Base-by-base conservation (phyloP, 2,113 vertebrate species). In the Chamaetylas fuelleborni region DNA sequence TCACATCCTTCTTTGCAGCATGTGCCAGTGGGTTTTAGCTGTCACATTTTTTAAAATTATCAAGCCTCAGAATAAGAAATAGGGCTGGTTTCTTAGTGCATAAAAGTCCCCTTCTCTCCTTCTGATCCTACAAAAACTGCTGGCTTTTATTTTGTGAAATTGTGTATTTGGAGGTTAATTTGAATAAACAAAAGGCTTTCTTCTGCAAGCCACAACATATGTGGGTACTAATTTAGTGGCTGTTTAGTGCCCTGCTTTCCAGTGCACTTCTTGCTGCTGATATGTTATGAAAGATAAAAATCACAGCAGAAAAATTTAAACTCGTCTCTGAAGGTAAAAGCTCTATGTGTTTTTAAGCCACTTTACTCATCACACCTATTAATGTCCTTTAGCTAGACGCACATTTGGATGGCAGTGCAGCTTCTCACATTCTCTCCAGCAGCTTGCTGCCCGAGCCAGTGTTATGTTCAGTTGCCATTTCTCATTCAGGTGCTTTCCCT, bases 11-110 rank as follows among this genome's bases (percentile, higher is more conserved):
- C 95, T 95, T 90, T 95, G 89, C 89, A 95, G 94, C 96, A 92
- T 97, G 83, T 97, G 92, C 95, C 96, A 94, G 90, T 88, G 92
- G 74, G 92, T 98, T 97, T 97, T 94, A 97, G 84, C 81, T 96
- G 91, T 93, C 94, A 96, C 87, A 93, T 97, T 93, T 92, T 97
- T 97, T 93, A 76, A 96, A 96, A 95, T 96, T 93, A 97, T 94
- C 80, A 86, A 88, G 86, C 66, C 62, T 84, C 74, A 61, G 76
- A 96, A 79, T 94, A 94, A 95, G 81, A 94, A 88, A 83, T 72
- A 94, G 43, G 40, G 61, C 81, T 91, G 51, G 58, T 81, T 82
- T 85, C 82, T 97, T 96, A 54, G 42, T 53, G 22, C 18, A 6
- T 78, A 96, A 94, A 22, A 96, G 90, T 91, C 85, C 22, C 61